Percentiles rank a stretch among this genome's conserved stretches.
Evolutionary conservation across 1,140 invertebrate genomes (phyloP).

Genomic region (Halictus rubicundus): DNA sequence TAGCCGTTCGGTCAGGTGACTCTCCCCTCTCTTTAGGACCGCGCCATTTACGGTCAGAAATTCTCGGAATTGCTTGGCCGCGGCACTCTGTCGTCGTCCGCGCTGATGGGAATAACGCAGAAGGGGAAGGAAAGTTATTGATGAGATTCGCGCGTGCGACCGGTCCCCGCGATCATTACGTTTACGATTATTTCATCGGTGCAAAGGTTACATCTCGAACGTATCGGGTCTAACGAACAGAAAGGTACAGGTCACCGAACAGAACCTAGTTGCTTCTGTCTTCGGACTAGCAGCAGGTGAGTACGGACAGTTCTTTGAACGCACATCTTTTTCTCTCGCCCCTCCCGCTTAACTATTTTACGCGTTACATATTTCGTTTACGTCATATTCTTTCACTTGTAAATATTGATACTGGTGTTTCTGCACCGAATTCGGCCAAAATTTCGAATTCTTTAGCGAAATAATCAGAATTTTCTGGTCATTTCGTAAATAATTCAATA

Average conservation of each 20-base stretch:
- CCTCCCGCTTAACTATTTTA: slow-evolving; percentile 57
- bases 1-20: slow-evolving; percentile 62
- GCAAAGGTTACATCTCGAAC: slow-evolving; percentile 12
- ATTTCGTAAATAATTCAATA: not conserved
- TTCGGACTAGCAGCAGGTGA: slow-evolving; percentile 50
- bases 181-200: slow-evolving; percentile 35
- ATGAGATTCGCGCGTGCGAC: slow-evolving; percentile 45
- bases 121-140: slow-evolving; percentile 47
- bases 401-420: not conserved
- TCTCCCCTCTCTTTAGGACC: slow-evolving; percentile 41
- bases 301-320: slow-evolving; percentile 9
- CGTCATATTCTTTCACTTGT: slow-evolving; percentile 18
- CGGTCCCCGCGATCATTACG: slow-evolving; percentile 36
- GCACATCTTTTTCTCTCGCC: slow-evolving; percentile 23
- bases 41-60: slow-evolving; percentile 72
- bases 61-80: slow-evolving; percentile 71
- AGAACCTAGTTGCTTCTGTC: slow-evolving; percentile 33
- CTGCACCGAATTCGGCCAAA: not conserved
- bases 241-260: not conserved
- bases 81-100: slow-evolving; percentile 56
- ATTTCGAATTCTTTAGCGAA: too few species aligned
- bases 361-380: slow-evolving; percentile 45
- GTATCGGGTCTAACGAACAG: not conserved
- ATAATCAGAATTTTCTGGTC: not conserved
- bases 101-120: slow-evolving; percentile 56